These are phyloP conservation scores for Phocoena sinus DNA, from an alignment of 2,113 vertebrate species.

Conservation along the genomic window DNA sequence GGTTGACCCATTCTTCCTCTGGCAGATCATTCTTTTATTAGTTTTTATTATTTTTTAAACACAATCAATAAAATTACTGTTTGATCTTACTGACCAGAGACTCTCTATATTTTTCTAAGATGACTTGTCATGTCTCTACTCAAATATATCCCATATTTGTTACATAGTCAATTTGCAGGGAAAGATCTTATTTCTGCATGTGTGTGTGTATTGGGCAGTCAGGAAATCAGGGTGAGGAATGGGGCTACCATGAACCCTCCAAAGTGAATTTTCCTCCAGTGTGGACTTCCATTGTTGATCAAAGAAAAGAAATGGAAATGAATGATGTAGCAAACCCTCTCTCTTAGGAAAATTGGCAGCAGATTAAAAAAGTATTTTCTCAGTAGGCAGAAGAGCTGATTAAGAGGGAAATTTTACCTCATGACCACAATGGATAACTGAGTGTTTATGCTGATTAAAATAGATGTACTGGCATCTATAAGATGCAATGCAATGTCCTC, in stretches of 20 bases:
- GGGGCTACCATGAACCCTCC: neutral
- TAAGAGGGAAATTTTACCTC: neutral
- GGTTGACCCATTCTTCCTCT: neutral
- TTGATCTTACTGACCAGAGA: neutral
- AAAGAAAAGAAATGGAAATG: neutral
- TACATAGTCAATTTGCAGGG: neutral
- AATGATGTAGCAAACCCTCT: neutral
- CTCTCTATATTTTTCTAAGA: neutral
- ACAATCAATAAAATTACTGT: neutral
- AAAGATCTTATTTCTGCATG: neutral
- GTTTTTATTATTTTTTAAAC: neutral
- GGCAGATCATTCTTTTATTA: neutral
- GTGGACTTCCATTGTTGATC: neutral
- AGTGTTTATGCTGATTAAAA: slow-evolving; percentile 32
- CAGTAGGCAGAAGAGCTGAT: neutral
- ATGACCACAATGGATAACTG: neutral
- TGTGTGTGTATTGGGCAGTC: neutral
- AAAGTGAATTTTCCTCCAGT: neutral
- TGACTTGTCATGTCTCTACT: neutral
- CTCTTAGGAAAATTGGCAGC: neutral
- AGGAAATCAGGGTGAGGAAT: neutral
- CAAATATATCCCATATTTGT: neutral
- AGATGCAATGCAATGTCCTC: neutral
- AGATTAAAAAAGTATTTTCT: neutral
- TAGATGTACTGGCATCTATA: neutral